These are phyloP conservation scores for Ommatoiulus sabulosus DNA, from an alignment of 2,888 invertebrate genomes.

Conservation along the genomic window DNA sequence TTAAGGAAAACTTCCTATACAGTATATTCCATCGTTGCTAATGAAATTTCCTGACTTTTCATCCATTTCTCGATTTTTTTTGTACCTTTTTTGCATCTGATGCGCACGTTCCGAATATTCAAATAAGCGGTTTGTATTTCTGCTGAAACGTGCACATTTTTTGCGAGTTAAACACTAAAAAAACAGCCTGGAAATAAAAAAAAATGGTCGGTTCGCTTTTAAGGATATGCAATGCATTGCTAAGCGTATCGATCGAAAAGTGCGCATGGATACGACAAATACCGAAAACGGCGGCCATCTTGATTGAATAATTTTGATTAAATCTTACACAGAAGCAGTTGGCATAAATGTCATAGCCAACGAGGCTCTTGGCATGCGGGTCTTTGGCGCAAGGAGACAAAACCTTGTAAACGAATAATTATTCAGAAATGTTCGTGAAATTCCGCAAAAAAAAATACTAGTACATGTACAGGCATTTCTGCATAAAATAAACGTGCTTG, in stretches of 20 bases:
- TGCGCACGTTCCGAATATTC: background rate
- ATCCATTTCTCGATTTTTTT: background rate
- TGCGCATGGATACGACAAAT: background rate
- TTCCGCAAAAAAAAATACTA: background rate
- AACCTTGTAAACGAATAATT: background rate
- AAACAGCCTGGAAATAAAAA: background rate
- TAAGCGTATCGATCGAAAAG: slow-evolving; percentile 31
- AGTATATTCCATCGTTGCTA: background rate
- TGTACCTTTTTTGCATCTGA: background rate
- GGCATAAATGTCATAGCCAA: slow-evolving; percentile 18
- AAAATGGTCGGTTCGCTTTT: slow-evolving; percentile 23
- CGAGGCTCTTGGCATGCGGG: background rate
- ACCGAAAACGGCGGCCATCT: slow-evolving; percentile 21
- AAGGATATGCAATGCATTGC: slow-evolving; percentile 48
- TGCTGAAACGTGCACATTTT: slow-evolving; percentile 47
- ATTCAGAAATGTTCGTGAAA: slow-evolving; percentile 11
- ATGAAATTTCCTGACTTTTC: slow-evolving; percentile 47
- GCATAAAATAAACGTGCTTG: slow-evolving; percentile 17
- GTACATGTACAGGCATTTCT: background rate
- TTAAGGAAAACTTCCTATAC: background rate
- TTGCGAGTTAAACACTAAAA: slow-evolving; percentile 1
- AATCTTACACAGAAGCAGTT: background rate
- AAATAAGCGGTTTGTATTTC: slow-evolving; percentile 40
- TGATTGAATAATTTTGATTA: slow-evolving; percentile 45
- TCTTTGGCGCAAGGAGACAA: background rate